Percentiles rank a stretch among this genome's conserved stretches.
Conservation (phyloP, 2,888 invertebrate genomes). For the Platycnemis pennipes region DNA sequence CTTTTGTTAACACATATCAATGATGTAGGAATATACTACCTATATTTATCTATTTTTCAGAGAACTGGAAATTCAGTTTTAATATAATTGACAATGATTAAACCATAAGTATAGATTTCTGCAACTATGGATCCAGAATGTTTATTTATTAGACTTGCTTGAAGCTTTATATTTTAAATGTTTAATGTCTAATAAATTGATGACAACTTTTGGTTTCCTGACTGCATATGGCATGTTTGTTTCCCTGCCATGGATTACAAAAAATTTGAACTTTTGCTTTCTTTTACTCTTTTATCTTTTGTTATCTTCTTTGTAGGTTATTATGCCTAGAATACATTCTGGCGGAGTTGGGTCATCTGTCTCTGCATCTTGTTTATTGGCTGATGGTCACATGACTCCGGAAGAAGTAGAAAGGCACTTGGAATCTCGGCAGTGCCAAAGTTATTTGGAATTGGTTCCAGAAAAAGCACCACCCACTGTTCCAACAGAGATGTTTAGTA, state of each 20-base stretch:
- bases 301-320: slow-evolving; percentile 78
- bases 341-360: slow-evolving; percentile 74
- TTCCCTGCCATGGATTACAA: too few relatives aligned
- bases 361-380: slow-evolving; percentile 80
- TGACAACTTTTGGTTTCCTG: slow-evolving; percentile 70
- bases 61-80: too few relatives aligned
- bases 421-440: slow-evolving; percentile 86
- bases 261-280: background rate
- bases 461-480: slow-evolving; percentile 94
- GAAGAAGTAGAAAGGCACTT: slow-evolving; percentile 95
- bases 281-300: too few relatives aligned
- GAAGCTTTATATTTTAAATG: too few relatives aligned
- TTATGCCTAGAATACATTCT: slow-evolving; percentile 79
- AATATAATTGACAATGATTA: too few relatives aligned
- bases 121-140: too few relatives aligned
- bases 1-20: too few relatives aligned
- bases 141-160: too few relatives aligned
- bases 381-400: slow-evolving; percentile 93
- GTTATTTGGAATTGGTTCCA: slow-evolving; percentile 89
- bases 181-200: slow-evolving; percentile 24
- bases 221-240: too few relatives aligned
- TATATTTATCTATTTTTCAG: too few relatives aligned
- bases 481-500: slow-evolving; percentile 96
- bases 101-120: too few relatives aligned
- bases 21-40: too few relatives aligned